A percentile compares a stretch with the other conserved stretches of the same genome.
phyloP scores from a whole-genome alignment of 2,797 vertebrate species.

The Siniperca scherzeri region DNA sequence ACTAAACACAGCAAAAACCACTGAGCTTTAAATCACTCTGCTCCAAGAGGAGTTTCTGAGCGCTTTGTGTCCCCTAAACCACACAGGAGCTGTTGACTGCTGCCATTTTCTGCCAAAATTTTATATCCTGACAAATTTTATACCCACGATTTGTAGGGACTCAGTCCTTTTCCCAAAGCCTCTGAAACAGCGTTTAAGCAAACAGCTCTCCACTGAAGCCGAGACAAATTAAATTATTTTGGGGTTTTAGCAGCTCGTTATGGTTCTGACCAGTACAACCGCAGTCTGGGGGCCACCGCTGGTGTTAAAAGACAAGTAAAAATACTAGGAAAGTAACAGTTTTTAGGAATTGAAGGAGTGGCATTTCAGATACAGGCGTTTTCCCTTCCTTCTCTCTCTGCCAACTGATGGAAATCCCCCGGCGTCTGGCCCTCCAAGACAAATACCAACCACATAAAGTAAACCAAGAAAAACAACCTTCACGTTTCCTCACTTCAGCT shows the following conservation, averaged over 20 bases:
- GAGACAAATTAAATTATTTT: background rate
- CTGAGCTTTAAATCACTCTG: background rate
- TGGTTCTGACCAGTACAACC: slow-evolving; percentile 3
- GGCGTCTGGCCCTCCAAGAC: background rate
- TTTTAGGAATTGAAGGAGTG: background rate
- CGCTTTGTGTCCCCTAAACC: background rate
- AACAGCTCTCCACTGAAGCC: background rate
- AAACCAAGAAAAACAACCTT: background rate
- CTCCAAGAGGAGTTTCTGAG: background rate
- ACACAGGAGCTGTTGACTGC: background rate
- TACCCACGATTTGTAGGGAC: too few species aligned
- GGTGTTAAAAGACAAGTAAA: rapidly evolving
- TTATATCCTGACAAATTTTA: background rate
- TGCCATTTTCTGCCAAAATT: background rate
- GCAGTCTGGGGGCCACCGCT: background rate
- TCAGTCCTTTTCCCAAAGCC: background rate
- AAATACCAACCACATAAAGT: slow-evolving; percentile 17
- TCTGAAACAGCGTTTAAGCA: background rate
- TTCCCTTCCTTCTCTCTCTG: background rate
- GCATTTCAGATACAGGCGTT: background rate
- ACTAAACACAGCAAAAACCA: background rate
- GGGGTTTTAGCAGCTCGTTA: slow-evolving; percentile 30
- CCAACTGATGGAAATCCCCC: slow-evolving; percentile 36
- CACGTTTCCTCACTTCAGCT: background rate
- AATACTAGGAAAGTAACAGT: background rate